Conservation (phyloP, 2,888 invertebrate species). For the Synergus itoensis region DNA sequence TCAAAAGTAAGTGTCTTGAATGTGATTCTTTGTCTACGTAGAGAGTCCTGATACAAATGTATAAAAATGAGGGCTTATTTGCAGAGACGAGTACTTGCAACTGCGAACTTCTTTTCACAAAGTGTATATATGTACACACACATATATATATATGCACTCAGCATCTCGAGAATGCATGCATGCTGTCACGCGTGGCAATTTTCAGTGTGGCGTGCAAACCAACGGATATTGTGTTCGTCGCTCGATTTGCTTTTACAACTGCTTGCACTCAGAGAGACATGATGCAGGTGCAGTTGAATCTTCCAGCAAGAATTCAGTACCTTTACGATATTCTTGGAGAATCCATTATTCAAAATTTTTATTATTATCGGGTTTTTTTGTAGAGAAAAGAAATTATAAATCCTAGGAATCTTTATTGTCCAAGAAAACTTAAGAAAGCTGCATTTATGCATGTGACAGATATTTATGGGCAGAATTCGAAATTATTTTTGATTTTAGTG, state of each 20-base stretch:
- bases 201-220: constrained; percentile 57
- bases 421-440: too few relatives aligned
- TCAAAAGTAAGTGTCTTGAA: background rate
- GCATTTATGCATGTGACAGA: too few relatives aligned
- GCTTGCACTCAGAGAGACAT: constrained; percentile 39
- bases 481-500: too few relatives aligned
- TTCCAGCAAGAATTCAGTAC: background rate
- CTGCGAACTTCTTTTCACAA: constrained; percentile 32
- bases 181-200: constrained; percentile 57
- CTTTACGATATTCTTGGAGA: background rate
- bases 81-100: constrained; percentile 7
- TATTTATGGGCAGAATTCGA: too few relatives aligned
- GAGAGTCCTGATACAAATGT: background rate
- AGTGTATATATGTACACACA: constrained; percentile 14
- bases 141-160: constrained; percentile 3
- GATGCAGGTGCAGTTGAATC: constrained; percentile 28
- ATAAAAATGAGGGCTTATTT: constrained; percentile 17
- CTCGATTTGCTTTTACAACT: constrained; percentile 53
- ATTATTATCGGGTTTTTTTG: too few relatives aligned
- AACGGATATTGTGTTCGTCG: constrained; percentile 56
- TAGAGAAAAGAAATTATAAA: too few relatives aligned
- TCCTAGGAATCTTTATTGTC: too few relatives aligned
- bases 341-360: background rate
- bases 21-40: background rate
- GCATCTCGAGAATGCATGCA: constrained; percentile 44